A percentile compares a stretch with the other conserved stretches of the same genome.
These are phyloP conservation scores for Emmelina monodactyla DNA, from an alignment of 2,888 invertebrate species.

Conservation along the genomic window DNA sequence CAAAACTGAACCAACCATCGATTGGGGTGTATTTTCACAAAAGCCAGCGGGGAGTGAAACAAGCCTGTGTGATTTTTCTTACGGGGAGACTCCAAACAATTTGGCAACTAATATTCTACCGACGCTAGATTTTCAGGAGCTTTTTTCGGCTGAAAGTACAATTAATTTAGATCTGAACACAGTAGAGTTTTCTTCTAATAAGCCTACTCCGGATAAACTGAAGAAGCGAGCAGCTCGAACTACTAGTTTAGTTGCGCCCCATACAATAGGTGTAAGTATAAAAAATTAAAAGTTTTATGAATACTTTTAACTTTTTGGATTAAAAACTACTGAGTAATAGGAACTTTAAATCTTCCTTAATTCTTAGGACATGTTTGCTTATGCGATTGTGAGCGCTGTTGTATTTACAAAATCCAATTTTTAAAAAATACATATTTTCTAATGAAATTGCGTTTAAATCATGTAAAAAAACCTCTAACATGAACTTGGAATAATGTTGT, in stretches of 20 bases:
- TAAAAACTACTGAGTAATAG: too few relatives aligned
- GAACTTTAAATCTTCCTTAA: too few relatives aligned
- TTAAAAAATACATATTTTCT: too few relatives aligned
- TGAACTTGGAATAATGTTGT: too few relatives aligned
- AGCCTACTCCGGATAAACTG: conserved; percentile 21
- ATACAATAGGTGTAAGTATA: conserved; percentile 22
- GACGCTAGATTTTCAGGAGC: conserved; percentile 31
- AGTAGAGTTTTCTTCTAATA: conserved; percentile 19
- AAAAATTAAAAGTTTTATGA: too few relatives aligned
- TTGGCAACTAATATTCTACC: conserved; percentile 26
- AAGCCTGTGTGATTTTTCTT: conserved; percentile 41
- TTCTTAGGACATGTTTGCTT: too few relatives aligned
- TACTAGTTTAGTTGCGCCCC: conserved; percentile 25
- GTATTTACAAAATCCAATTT: too few relatives aligned
- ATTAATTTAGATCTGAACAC: conserved; percentile 29
- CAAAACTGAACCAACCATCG: conserved; percentile 34
- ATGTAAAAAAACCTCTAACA: too few relatives aligned
- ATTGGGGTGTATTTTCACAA: conserved; percentile 31
- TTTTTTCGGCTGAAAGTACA: conserved; percentile 27
- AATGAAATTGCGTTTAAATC: too few relatives aligned
- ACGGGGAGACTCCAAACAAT: conserved; percentile 35
- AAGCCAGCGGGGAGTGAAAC: conserved; percentile 28
- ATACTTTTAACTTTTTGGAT: too few relatives aligned
- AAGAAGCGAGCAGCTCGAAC: conserved; percentile 26
- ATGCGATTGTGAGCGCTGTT: too few relatives aligned